Evolutionary conservation across 2,888 invertebrate species (phyloP).

Genomic region (Drosophila fungiperda): DNA sequence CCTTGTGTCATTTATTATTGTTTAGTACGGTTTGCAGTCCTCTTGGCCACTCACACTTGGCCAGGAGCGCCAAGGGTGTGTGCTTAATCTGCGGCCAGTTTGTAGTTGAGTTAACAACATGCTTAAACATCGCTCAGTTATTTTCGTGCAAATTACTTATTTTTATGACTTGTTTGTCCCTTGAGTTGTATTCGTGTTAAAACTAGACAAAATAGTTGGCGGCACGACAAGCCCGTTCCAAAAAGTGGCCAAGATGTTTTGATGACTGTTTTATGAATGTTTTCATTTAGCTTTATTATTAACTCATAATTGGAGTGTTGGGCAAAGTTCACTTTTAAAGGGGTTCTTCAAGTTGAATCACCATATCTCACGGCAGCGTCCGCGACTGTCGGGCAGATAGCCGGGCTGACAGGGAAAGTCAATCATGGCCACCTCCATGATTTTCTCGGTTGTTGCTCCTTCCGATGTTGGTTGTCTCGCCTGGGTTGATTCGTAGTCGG

Average conservation of each 20-base stretch:
- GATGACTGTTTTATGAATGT: constrained; percentile 9
- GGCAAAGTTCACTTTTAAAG: neutral
- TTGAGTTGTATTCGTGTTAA: constrained; percentile 36
- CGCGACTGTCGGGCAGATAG: constrained; percentile 82
- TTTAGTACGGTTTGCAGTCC: constrained; percentile 53
- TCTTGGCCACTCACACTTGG: neutral
- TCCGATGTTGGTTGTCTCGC: neutral
- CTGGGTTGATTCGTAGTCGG: constrained; percentile 34
- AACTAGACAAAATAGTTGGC: constrained; percentile 64
- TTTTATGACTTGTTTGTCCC: constrained; percentile 54
- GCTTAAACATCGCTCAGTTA: constrained; percentile 56
- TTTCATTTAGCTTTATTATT: constrained; percentile 26
- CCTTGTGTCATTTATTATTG: constrained; percentile 67
- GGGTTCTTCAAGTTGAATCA: constrained; percentile 23
- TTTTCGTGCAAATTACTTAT: constrained; percentile 66
- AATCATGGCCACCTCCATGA: constrained; percentile 82
- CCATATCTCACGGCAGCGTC: constrained; percentile 83
- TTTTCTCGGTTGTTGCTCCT: constrained; percentile 36
- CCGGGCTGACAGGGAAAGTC: constrained; percentile 84
- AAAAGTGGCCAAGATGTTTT: constrained; percentile 6
- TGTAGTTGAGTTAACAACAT: constrained; percentile 25
- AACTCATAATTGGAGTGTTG: constrained; percentile 10
- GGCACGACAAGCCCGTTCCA: constrained; percentile 45
- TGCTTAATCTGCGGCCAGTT: constrained; percentile 5
- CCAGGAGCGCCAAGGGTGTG: constrained; percentile 34